phyloP scores from a whole-genome alignment of 2,113 vertebrate species.

The Psilopsiagon aymara region DNA sequence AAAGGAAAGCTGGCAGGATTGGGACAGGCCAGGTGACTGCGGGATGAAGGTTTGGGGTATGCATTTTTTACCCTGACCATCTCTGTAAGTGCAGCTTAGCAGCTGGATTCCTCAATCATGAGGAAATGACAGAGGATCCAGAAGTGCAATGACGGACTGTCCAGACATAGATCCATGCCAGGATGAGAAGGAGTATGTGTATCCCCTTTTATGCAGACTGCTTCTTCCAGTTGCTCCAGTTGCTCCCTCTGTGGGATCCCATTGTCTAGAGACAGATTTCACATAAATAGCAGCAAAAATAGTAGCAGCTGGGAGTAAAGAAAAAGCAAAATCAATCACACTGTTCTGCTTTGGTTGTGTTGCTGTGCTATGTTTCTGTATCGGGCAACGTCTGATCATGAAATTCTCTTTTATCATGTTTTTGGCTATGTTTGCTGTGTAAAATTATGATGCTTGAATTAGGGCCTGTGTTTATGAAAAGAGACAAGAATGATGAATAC shows the following conservation, averaged over 20 bases:
- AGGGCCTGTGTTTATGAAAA: constrained; percentile 13
- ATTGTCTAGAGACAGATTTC: not conserved
- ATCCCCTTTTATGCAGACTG: not conserved
- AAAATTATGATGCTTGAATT: not conserved
- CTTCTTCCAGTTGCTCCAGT: not conserved
- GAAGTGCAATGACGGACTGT: not conserved
- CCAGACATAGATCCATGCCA: not conserved
- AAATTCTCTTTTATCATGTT: constrained; percentile 28
- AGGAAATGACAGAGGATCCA: not conserved
- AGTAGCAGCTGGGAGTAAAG: not conserved
- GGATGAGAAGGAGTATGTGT: not conserved
- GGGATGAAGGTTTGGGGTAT: not conserved
- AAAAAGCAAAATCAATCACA: not conserved
- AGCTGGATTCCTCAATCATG: not conserved
- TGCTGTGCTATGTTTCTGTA: not conserved
- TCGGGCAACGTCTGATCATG: not conserved
- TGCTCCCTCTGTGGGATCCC: not conserved
- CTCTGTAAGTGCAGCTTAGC: not conserved
- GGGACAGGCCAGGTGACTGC: not conserved
- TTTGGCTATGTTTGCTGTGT: not conserved
- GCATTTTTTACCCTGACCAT: not conserved
- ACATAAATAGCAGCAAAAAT: not conserved
- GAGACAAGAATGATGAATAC: not conserved
- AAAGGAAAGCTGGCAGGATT: not conserved
- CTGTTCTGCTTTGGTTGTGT: not conserved